These are phyloP conservation scores for Hirtodrosophila confusa DNA, from an alignment of 2,888 invertebrate species.

Conservation along the genomic window DNA sequence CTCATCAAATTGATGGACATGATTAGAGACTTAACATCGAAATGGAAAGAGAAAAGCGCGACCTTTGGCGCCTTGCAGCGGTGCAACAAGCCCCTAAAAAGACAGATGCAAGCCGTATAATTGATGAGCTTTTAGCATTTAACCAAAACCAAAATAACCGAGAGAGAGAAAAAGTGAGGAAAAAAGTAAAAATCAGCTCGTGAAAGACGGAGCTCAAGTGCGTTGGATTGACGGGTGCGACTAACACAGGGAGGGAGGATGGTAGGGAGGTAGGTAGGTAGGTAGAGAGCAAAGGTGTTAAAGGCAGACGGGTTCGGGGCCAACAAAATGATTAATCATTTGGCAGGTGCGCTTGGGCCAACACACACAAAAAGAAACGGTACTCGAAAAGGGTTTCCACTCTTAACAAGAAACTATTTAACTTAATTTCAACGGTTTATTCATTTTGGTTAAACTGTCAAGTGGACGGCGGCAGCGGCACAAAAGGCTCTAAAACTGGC, in stretches of 20 bases:
- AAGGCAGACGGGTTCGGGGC: constrained; percentile 44
- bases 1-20: constrained; percentile 78
- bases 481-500: constrained; percentile 30
- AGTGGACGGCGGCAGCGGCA: constrained; percentile 57
- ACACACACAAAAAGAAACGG: constrained; percentile 51
- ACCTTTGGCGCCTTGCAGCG: constrained; percentile 69
- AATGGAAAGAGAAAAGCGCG: constrained; percentile 70
- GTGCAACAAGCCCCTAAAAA: constrained; percentile 37
- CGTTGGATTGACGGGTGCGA: constrained; percentile 31
- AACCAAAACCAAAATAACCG: constrained; percentile 36
- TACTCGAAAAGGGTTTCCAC: constrained; percentile 60
- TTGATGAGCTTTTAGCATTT: constrained; percentile 81
- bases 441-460: constrained; percentile 75
- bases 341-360: constrained; percentile 76
- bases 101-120: constrained; percentile 73
- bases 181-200: constrained; percentile 40
- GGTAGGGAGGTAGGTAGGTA: constrained; percentile 3
- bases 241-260: constrained; percentile 27
- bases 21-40: constrained; percentile 67
- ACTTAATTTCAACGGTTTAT: constrained; percentile 71
- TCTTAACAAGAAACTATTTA: constrained; percentile 80
- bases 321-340: constrained; percentile 82
- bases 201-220: constrained; percentile 4
- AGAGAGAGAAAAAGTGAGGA: background rate
- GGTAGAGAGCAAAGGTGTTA: constrained; percentile 56